Conservation (phyloP, 2,797 vertebrate species). For the Eurystomus glaucurus region DNA sequence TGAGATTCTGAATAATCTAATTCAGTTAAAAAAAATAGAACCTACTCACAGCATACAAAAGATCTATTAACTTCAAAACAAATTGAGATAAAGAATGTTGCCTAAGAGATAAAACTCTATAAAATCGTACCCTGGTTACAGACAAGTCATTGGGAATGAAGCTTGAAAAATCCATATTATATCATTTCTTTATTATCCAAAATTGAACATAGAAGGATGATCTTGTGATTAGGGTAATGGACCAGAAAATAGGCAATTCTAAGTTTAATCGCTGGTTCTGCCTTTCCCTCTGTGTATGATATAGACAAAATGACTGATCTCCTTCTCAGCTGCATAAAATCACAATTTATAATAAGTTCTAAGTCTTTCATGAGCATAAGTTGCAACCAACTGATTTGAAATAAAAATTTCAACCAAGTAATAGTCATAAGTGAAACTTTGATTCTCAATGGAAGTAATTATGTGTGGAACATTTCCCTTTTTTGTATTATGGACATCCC, state of each 20-base stretch:
- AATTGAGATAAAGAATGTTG: not conserved
- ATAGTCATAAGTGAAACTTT: not conserved
- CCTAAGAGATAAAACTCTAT: not conserved
- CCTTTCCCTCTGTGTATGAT: not conserved
- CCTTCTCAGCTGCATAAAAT: not conserved
- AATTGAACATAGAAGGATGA: not conserved
- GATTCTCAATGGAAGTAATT: not conserved
- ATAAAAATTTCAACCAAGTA: not conserved
- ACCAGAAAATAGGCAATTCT: slow-evolving; percentile 27
- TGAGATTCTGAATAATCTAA: not conserved
- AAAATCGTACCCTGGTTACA: not conserved
- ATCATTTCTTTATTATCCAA: not conserved
- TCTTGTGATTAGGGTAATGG: not conserved
- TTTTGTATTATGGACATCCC: rapidly evolving
- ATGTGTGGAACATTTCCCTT: not conserved
- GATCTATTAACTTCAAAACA: not conserved
- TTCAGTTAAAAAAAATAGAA: not conserved
- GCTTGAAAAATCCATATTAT: slow-evolving; percentile 8
- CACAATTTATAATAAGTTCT: not conserved
- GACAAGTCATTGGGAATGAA: not conserved
- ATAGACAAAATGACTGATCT: not conserved
- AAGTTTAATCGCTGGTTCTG: not conserved
- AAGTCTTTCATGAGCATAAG: not conserved
- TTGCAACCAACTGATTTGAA: not conserved
- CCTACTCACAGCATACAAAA: not conserved